A percentile compares a stretch with the other conserved stretches of the same genome.
Conservation (phyloP, 2,113 vertebrate species). For the Odocoileus virginianus region DNA sequence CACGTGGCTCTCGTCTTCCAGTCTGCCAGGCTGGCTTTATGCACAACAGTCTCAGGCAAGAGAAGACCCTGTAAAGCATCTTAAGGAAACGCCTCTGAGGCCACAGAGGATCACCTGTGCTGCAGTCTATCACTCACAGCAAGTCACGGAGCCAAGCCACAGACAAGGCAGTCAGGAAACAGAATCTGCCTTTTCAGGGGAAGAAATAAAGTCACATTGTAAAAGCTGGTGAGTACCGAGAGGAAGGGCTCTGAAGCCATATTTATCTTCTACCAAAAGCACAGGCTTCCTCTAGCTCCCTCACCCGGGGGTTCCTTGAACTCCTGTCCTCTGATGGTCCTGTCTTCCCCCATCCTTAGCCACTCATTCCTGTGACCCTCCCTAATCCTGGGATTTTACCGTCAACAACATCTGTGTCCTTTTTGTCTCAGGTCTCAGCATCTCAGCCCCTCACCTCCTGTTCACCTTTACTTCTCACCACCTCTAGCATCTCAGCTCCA, state of each 20-base stretch:
- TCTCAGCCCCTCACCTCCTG: not conserved
- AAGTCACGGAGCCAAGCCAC: not conserved
- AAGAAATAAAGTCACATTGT: too few species aligned
- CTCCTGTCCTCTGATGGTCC: too few species aligned
- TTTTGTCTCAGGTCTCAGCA: not conserved
- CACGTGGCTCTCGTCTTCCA: not conserved
- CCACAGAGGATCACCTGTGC: not conserved
- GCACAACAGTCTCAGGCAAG: not conserved
- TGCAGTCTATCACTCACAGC: not conserved
- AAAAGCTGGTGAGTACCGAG: not conserved
- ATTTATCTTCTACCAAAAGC: not conserved
- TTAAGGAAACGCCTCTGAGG: not conserved
- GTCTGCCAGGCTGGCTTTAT: fast-evolving
- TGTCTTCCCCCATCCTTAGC: not conserved
- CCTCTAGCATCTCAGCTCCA: not conserved
- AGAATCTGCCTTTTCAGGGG: not conserved
- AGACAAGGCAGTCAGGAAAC: not conserved
- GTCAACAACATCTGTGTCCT: not conserved
- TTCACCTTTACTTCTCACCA: too few species aligned
- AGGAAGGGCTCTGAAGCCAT: not conserved
- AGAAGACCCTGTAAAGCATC: not conserved
- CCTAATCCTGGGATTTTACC: not conserved
- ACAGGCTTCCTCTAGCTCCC: not conserved
- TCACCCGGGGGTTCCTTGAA: not conserved
- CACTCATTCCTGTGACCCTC: not conserved